Percentiles rank a stretch among this genome's conserved stretches.
Conservation (phyloP, 1,140 invertebrate genomes). For the Oedothorax gibbosus region DNA sequence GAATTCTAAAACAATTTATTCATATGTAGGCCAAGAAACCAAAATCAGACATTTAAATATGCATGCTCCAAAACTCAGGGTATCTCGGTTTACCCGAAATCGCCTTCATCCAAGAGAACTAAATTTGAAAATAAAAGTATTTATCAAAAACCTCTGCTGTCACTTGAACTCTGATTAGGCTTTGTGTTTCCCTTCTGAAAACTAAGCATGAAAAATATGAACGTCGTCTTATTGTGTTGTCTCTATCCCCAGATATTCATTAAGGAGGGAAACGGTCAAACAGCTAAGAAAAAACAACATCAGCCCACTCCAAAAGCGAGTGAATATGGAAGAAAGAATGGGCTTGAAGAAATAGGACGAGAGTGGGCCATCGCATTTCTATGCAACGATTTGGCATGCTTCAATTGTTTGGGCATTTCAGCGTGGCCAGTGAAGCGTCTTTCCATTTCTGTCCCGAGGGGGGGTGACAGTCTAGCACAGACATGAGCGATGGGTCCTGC, state of each 20-base stretch:
- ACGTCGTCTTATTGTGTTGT: slow-evolving; percentile 28
- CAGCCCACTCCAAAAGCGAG: slow-evolving; percentile 34
- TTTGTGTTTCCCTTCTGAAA: slow-evolving; percentile 25
- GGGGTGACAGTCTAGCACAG: slow-evolving; percentile 52
- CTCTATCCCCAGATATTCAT: slow-evolving; percentile 48
- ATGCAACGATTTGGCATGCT: slow-evolving; percentile 61
- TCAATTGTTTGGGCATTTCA: slow-evolving; percentile 59
- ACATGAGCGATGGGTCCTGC: slow-evolving; percentile 54
- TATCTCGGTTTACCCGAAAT: not conserved
- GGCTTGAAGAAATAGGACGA: slow-evolving; percentile 28
- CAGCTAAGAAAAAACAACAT: slow-evolving; percentile 34
- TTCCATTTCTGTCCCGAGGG: slow-evolving; percentile 27
- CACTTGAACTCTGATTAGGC: slow-evolving; percentile 37
- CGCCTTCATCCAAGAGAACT: not conserved
- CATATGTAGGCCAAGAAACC: not conserved
- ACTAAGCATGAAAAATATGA: slow-evolving; percentile 42
- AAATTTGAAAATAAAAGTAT: slow-evolving; percentile 34
- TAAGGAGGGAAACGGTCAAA: slow-evolving; percentile 51
- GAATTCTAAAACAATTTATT: slow-evolving; percentile 23
- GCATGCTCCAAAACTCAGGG: slow-evolving; percentile 11
- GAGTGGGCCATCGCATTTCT: slow-evolving; percentile 53
- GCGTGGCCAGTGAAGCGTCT: slow-evolving; percentile 50
- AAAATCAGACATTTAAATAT: slow-evolving; percentile 27
- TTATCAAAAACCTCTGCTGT: slow-evolving; percentile 44
- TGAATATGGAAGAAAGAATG: slow-evolving; percentile 44